Conservation (phyloP, 2,888 invertebrate genomes). For the Orchestes rusci region DNA sequence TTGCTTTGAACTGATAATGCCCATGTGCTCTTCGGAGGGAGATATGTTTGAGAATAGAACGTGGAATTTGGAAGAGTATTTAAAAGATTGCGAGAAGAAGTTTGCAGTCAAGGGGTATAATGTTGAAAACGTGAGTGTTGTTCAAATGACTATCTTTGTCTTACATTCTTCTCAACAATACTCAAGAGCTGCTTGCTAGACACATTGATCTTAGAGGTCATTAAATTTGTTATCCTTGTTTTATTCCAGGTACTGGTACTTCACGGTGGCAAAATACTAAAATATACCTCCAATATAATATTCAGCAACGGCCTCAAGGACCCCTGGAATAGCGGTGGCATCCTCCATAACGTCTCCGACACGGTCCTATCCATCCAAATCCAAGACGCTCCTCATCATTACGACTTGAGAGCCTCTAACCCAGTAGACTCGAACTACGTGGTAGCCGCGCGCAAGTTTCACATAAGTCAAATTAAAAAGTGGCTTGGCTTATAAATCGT, state of each 20-base stretch:
- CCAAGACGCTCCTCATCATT: slow-evolving; percentile 78
- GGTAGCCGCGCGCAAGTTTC: slow-evolving; percentile 53
- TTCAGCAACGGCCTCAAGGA: slow-evolving; percentile 82
- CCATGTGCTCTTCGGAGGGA: slow-evolving; percentile 63
- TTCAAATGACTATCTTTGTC: too few relatives aligned
- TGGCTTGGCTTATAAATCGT: slow-evolving; percentile 53
- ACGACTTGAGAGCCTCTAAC: slow-evolving; percentile 66
- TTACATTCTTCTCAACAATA: too few relatives aligned
- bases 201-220: too few relatives aligned
- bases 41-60: slow-evolving; percentile 76
- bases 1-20: slow-evolving; percentile 97
- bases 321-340: slow-evolving; percentile 83
- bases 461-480: slow-evolving; percentile 52
- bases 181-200: too few relatives aligned
- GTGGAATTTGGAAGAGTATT: slow-evolving; percentile 66
- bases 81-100: slow-evolving; percentile 60
- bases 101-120: slow-evolving; percentile 55
- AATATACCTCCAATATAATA: slow-evolving; percentile 61
- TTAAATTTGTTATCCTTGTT: too few relatives aligned
- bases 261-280: slow-evolving; percentile 74
- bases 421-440: slow-evolving; percentile 60
- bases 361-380: slow-evolving; percentile 64
- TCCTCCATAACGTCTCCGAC: slow-evolving; percentile 59
- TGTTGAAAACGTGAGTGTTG: slow-evolving; percentile 54
- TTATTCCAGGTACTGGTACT: slow-evolving; percentile 69